These are phyloP conservation scores for Acronicta alni DNA, from an alignment of 2,888 invertebrate genomes.

Conservation along the genomic window DNA sequence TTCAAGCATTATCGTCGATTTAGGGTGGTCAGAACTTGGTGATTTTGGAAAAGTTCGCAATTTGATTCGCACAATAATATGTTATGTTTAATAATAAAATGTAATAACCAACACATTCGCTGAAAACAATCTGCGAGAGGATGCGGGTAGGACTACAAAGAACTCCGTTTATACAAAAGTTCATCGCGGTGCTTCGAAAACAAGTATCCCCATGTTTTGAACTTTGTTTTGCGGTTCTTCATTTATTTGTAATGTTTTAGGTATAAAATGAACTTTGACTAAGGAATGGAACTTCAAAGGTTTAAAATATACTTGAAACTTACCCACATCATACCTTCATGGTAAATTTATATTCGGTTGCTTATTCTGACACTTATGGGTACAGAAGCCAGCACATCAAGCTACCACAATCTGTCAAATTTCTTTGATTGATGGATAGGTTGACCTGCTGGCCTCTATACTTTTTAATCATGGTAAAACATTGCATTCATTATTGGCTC, in stretches of 20 bases:
- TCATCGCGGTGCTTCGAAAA: slow-evolving; percentile 36
- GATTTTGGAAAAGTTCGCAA: no score
- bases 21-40: no score
- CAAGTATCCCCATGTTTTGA: slow-evolving; percentile 39
- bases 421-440: no score
- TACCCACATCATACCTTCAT: no score
- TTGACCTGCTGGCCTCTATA: no score
- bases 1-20: no score
- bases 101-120: slow-evolving; percentile 42
- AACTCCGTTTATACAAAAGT: slow-evolving; percentile 43
- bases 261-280: slow-evolving; percentile 21
- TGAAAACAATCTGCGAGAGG: slow-evolving; percentile 40
- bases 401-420: no score
- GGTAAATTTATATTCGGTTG: no score
- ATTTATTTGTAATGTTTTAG: slow-evolving; percentile 33
- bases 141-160: slow-evolving; percentile 53
- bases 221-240: slow-evolving; percentile 42
- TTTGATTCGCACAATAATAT: not conserved
- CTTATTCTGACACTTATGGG: no score
- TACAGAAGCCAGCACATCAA: no score
- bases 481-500: no score
- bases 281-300: not conserved
- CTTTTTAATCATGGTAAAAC: no score
- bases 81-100: slow-evolving; percentile 40
- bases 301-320: not conserved